Base-by-base conservation (phyloP, 1,140 invertebrate species). In the Cydia pomonella region DNA sequence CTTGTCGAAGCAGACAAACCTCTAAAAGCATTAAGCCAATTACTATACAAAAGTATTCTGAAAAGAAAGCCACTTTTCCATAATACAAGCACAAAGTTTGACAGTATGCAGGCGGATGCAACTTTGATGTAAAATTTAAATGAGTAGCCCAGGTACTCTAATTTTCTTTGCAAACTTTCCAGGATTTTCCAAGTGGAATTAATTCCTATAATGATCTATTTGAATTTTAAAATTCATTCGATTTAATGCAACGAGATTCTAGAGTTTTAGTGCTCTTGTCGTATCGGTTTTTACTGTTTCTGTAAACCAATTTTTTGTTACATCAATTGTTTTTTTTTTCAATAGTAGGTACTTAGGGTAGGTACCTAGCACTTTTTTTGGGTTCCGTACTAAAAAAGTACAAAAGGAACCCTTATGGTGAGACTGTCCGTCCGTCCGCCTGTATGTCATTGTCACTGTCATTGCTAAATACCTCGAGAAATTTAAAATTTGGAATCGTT, bases 111-210 rank as follows among this genome's bases (percentile, higher is more conserved):
- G 76, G 74, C 69, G 77, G 75, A 82, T 82, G 80, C 80, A 80
- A 78, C 75, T 78, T 72, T 73, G 76, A 80, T 82, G 77, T 82
- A 79, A 82, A 82, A 82, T 82, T 82, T 80, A 82, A 80, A 82
- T 82, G 77, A 82, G 78, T 74, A 47, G 75, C 76, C 78, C 78
- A 82, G 80, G 75, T 78, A 80, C 73, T 78, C 74, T 76, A 74
- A 80, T 80, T 80, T 78, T 44, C 76, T 76, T 62, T 76, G 77
- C 75, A 77, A 78, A 69, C 27, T 69, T 69, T 41, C 29, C 64
- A 69, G 64, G 29, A 69, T 73, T 25, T 41, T 53, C 38, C 72
- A 47, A 12, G 12, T 73, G 41, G 50, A 73, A 73, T 73, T 73
- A 47, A 73, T 47, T 73, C 44, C 23, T 53, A 33, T 69, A 69